Evolutionary conservation across 2,888 invertebrate species (phyloP).

Genomic region (Hanleya hanleyi): DNA sequence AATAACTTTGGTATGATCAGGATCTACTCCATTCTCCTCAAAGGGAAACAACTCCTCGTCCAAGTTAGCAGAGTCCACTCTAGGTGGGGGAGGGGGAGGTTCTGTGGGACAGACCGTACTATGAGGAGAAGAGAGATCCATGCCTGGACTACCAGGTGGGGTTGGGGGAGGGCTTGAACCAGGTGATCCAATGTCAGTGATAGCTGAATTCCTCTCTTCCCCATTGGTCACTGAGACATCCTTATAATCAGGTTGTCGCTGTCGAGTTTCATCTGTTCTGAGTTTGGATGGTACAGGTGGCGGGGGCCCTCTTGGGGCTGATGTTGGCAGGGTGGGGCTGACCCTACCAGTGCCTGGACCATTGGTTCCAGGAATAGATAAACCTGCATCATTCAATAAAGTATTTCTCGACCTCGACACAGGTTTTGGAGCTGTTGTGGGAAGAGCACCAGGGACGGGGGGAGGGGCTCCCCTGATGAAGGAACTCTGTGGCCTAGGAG

Average conservation of each 20-base stretch:
- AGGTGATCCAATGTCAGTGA: not conserved
- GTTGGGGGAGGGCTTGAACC: slow-evolving; percentile 30
- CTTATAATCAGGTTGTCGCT: slow-evolving; percentile 8
- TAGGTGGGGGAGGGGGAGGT: slow-evolving; percentile 35
- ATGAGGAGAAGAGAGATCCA: slow-evolving; percentile 24
- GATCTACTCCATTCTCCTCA: not conserved
- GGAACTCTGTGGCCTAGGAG: slow-evolving; percentile 15
- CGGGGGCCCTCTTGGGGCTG: slow-evolving; percentile 14
- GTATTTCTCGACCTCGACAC: too few species aligned
- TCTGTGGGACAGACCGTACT: slow-evolving; percentile 11
- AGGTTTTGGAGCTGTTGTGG: slow-evolving; percentile 16
- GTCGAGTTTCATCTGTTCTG: slow-evolving; percentile 14
- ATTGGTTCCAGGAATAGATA: not conserved
- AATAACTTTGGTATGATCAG: not conserved
- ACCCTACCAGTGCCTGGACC: slow-evolving; percentile 1
- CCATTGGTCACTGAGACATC: not conserved
- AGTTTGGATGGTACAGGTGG: slow-evolving; percentile 32
- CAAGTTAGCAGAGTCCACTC: slow-evolving; percentile 14
- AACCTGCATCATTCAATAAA: too few species aligned
- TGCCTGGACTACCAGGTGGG: slow-evolving; percentile 28
- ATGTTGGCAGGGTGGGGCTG: not conserved
- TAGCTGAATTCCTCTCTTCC: too few species aligned
- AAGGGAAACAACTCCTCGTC: not conserved
- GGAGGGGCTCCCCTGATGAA: slow-evolving; percentile 11
- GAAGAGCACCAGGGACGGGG: slow-evolving; percentile 9